Conservation (phyloP, 1,140 invertebrate genomes). For the Euschistus heros region DNA sequence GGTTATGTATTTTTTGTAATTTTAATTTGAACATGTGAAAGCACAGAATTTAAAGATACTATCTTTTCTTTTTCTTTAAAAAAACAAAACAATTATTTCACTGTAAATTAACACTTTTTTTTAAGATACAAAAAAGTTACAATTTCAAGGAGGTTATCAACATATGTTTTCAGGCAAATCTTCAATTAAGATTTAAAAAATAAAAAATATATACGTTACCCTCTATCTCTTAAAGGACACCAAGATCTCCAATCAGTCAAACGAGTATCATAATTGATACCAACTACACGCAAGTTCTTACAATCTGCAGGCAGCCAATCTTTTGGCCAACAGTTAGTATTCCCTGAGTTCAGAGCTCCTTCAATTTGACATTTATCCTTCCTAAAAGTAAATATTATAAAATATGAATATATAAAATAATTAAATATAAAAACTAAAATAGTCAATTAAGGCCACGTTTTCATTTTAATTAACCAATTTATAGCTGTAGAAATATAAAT, state of each 20-base stretch:
- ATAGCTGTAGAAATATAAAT: too few relatives aligned
- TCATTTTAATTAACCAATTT: too few relatives aligned
- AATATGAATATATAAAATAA: neutral
- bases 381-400: constrained; percentile 9
- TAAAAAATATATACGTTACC: constrained; percentile 16
- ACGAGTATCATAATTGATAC: constrained; percentile 56
- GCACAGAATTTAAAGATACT: too few relatives aligned
- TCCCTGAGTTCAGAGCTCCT: constrained; percentile 19
- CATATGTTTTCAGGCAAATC: neutral
- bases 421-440: too few relatives aligned
- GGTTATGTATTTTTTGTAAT: too few relatives aligned
- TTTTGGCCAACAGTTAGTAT: constrained; percentile 54
- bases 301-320: constrained; percentile 56
- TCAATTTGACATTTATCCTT: neutral
- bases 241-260: constrained; percentile 57
- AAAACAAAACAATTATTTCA: too few relatives aligned
- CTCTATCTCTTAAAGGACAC: constrained; percentile 39
- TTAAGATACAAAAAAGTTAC: too few relatives aligned
- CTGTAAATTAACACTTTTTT: too few relatives aligned
- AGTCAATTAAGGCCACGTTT: too few relatives aligned
- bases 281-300: constrained; percentile 50
- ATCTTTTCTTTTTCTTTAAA: too few relatives aligned
- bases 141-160: too few relatives aligned
- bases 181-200: neutral
- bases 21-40: too few relatives aligned